Base-by-base conservation (phyloP, 2,113 vertebrate genomes). In the Zosterops borbonicus region DNA sequence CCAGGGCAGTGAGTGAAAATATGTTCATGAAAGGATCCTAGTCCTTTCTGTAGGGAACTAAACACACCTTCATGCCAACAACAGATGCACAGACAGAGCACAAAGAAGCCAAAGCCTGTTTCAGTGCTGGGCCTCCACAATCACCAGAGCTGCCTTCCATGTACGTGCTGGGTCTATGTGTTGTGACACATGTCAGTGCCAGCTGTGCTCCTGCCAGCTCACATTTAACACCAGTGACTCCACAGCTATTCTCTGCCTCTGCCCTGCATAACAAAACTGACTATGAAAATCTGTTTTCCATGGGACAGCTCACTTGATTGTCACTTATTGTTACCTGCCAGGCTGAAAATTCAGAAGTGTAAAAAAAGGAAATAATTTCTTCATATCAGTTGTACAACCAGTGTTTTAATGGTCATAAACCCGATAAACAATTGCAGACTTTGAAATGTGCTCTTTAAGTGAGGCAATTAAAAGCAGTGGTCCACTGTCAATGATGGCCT, bases 391-490 rank as follows among this genome's bases (percentile, higher is more conserved):
- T 93, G 77, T 83, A 31, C 52, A 92, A 93, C 55, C 62, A 87
- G n/a, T 73, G 70, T 49, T 85, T 90, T 89, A 96, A 90, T 2
- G 3, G 74, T 63, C 39, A n/a, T 83, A 53, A 96, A 93, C 35
- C 19, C 3, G 2, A 62, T 86, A 68, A 95, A 94, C 71, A 71
- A 90, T 22, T 92, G 69, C 56, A 80, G 59, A 37, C 85, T 97
- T 96, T 81, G 90, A 70, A 91, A 96, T 83, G 65, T 93, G 86
- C 77, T 96, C 41, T 90, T 85, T 95, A 93, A 96, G 15, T 84
- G 70, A 96, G 84, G 69, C 83, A 82, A 95, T 98, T 95, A 97
- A 92, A 97, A 90, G 79, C 90, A 85, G 92, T 94, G 93, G 50
- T 89, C 87, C 85, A 74, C 44, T 56, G 70, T 69, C 76, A 89